These are phyloP conservation scores for Zosterops hypoxanthus DNA, from an alignment of 2,113 vertebrate genomes.

Conservation along the genomic window DNA sequence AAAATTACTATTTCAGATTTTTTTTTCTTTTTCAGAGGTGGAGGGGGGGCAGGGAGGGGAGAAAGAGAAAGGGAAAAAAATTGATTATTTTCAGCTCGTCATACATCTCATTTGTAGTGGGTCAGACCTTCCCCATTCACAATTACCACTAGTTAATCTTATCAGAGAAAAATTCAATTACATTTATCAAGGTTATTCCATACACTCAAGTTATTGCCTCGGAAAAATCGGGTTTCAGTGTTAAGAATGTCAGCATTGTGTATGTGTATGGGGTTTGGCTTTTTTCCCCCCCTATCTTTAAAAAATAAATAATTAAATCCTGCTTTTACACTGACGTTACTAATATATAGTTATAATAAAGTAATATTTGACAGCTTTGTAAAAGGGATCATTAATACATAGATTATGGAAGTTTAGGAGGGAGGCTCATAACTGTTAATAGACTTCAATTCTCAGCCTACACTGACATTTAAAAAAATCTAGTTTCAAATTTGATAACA, in stretches of 20 bases:
- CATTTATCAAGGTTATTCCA: slow-evolving; percentile 97
- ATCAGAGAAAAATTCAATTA: slow-evolving; percentile 97
- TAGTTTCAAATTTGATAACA: slow-evolving; percentile 97
- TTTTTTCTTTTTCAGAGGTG: not conserved
- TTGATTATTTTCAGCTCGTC: slow-evolving; percentile 85
- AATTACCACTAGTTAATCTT: slow-evolving; percentile 95
- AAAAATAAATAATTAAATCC: slow-evolving; percentile 81
- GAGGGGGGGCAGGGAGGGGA: not conserved
- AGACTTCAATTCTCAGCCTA: slow-evolving; percentile 89
- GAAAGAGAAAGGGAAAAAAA: slow-evolving; percentile 61
- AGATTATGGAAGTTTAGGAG: slow-evolving; percentile 87
- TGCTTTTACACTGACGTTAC: slow-evolving; percentile 71
- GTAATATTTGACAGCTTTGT: slow-evolving; percentile 85
- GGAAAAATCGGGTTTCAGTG: slow-evolving; percentile 75
- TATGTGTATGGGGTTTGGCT: slow-evolving; percentile 33
- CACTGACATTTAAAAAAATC: slow-evolving; percentile 96
- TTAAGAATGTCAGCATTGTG: slow-evolving; percentile 80
- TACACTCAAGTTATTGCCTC: slow-evolving; percentile 81
- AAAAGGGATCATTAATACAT: slow-evolving; percentile 87
- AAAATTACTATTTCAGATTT: slow-evolving; percentile 74
- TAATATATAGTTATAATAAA: slow-evolving; percentile 81
- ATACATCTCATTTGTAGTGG: slow-evolving; percentile 84
- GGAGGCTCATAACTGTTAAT: slow-evolving; percentile 90
- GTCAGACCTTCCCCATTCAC: slow-evolving; percentile 83
- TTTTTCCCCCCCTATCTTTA: not conserved